These are phyloP conservation scores for Astreopora myriophthalma DNA, from an alignment of 64 coral and sea anemone species.

Conservation along the genomic window DNA sequence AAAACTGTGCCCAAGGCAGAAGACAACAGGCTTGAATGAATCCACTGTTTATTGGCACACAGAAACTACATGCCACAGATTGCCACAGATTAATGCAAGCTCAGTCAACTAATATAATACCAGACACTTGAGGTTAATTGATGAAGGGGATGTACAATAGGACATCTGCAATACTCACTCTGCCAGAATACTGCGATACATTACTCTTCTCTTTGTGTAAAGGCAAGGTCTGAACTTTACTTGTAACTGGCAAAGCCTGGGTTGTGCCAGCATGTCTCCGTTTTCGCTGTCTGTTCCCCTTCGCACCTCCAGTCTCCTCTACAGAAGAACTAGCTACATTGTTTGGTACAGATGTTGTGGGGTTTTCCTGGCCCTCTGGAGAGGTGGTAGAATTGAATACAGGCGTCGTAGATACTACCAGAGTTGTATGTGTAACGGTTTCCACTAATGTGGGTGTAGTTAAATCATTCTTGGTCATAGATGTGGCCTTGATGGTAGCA, in stretches of 20 bases:
- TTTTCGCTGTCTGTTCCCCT: not conserved
- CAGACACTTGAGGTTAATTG: too few species aligned
- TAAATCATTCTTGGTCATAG: not conserved
- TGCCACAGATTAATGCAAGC: too few species aligned
- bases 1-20: too few species aligned
- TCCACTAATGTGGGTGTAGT: not conserved
- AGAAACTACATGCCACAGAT: too few species aligned
- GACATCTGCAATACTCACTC: conserved; percentile 14
- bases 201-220: not conserved
- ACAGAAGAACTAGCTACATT: not conserved
- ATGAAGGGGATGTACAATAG: not conserved
- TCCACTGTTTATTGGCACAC: too few species aligned
- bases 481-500: not conserved
- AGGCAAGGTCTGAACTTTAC: conserved; percentile 26
- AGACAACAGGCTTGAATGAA: too few species aligned
- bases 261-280: not conserved
- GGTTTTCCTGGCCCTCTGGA: not conserved
- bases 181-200: conserved; percentile 24
- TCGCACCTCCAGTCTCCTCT: too few species aligned
- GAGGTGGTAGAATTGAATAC: not conserved
- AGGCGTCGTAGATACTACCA: not conserved
- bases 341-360: not conserved
- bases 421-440: not conserved
- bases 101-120: too few species aligned
- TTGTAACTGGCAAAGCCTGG: not conserved